Evolutionary conservation across 2,888 invertebrate species (phyloP), one percentile per base, ranked within the genome.

Genomic region (Caenorhabditis panamensis): DNA sequence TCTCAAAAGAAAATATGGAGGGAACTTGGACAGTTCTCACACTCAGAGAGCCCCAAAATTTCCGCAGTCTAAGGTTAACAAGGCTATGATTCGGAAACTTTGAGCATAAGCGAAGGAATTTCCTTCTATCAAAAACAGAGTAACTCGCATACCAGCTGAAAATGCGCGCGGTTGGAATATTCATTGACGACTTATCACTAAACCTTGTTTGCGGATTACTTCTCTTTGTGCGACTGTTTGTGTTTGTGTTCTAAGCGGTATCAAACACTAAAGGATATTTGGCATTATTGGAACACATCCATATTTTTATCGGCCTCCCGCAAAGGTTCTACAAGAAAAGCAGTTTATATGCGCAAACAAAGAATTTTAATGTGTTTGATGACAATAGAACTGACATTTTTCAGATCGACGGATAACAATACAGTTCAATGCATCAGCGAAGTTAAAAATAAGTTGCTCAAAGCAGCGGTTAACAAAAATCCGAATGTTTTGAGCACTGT

Each of bases 381-480:
- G 47, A 54, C 16, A 54, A 58, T 58, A 54, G 37, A 1, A n/a
- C 24, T 64, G 20, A 49, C 22, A 22, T 31, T 61, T 84, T 88
- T 71, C 83, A 89, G 89, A 58, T 62, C 87, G 0, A 53, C 84
- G 24, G 89, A 89, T 54, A 79, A 86, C 11, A 84, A 83, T 22
- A 82, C 83, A 37, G 76, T 82, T 9, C 88, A 88, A 67, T 90
- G 91, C 78, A 82, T 90, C 36, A 83, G 77, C 26, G 90, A 91
- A 49, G 67, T 90, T 62, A 89, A 89, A 69, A 86, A 89, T 51
- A 82, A 88, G 8, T 81, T 91, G 13, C 82, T 91, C 51, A 87
- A 87, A 72, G 85, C 86, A 20, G 89, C 88, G 4, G 79, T 90
- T 51, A 85, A 85, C 62, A 88, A 88, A 73, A 87, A 89, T 59